These are phyloP conservation scores for Petrocephalus sullivani DNA, from an alignment of 2,797 vertebrate genomes.

Conservation along the genomic window DNA sequence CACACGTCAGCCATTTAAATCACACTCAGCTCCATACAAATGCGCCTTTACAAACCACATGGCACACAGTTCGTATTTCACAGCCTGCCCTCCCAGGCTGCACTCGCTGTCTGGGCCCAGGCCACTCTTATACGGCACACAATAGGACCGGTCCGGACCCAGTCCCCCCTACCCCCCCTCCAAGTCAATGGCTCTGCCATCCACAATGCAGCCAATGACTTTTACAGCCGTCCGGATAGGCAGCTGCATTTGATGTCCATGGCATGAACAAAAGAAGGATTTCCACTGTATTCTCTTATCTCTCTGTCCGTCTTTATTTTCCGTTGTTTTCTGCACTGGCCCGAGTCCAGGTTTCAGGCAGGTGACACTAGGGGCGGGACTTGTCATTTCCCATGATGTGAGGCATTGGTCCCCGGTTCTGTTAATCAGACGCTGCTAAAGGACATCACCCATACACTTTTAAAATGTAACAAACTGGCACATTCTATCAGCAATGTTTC, in stretches of 20 bases:
- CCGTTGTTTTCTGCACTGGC: background rate
- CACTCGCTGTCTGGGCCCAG: background rate
- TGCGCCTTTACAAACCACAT: background rate
- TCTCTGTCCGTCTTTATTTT: background rate
- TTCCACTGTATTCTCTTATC: slow-evolving; percentile 14
- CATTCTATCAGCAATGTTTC: background rate
- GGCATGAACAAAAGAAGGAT: background rate
- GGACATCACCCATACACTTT: background rate
- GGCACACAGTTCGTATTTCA: background rate
- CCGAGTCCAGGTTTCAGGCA: background rate
- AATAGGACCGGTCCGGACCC: background rate
- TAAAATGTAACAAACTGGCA: background rate
- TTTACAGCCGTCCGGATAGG: background rate
- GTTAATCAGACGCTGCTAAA: background rate
- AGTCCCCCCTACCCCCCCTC: background rate
- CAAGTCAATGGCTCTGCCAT: background rate
- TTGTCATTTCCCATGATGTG: background rate
- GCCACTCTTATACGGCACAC: background rate
- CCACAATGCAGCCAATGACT: background rate
- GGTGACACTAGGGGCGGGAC: background rate
- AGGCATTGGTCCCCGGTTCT: slow-evolving; percentile 14
- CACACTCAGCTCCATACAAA: background rate
- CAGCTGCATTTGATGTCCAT: slow-evolving; percentile 2
- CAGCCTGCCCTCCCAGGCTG: background rate
- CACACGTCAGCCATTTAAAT: background rate